Evolutionary conservation across 2,888 invertebrate species (phyloP).

Genomic region (Apoderus coryli): DNA sequence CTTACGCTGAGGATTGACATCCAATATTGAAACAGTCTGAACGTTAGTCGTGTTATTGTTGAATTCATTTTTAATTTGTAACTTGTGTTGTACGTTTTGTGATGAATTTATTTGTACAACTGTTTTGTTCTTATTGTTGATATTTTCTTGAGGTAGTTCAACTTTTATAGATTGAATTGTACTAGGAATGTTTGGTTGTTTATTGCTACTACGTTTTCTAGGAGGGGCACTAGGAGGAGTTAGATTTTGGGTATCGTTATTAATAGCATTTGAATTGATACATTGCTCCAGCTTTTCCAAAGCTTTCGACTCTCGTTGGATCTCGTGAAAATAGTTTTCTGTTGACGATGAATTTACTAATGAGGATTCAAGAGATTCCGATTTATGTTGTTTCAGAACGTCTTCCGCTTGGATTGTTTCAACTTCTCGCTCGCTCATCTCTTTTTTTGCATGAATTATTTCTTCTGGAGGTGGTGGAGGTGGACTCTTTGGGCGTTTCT

Average conservation of each 20-base stretch:
- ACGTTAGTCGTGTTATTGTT: conserved; percentile 19
- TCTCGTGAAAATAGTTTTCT: background rate
- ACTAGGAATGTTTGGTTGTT: conserved; percentile 19
- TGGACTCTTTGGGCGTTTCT: conserved; percentile 33
- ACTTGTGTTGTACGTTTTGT: conserved; percentile 35
- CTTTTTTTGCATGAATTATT: background rate
- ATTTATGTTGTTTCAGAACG: background rate
- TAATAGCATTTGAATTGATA: background rate
- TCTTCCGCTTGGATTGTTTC: conserved; percentile 3
- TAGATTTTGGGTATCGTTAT: background rate
- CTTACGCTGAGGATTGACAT: conserved; percentile 34
- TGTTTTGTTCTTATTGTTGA: conserved; percentile 28
- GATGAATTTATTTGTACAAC: conserved; percentile 34
- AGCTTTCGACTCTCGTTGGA: background rate
- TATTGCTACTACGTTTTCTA: conserved; percentile 30
- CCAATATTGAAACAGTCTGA: conserved; percentile 25
- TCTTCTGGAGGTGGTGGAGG: conserved; percentile 35
- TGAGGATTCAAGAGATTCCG: background rate
- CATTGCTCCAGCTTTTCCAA: conserved; percentile 1
- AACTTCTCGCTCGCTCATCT: background rate
- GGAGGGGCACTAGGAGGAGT: conserved; percentile 30
- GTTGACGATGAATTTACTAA: background rate
- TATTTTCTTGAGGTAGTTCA: background rate
- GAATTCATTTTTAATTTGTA: conserved; percentile 39
- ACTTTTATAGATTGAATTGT: background rate